Base-by-base conservation (phyloP, 2,113 vertebrate species). In the Sprattus sprattus region DNA sequence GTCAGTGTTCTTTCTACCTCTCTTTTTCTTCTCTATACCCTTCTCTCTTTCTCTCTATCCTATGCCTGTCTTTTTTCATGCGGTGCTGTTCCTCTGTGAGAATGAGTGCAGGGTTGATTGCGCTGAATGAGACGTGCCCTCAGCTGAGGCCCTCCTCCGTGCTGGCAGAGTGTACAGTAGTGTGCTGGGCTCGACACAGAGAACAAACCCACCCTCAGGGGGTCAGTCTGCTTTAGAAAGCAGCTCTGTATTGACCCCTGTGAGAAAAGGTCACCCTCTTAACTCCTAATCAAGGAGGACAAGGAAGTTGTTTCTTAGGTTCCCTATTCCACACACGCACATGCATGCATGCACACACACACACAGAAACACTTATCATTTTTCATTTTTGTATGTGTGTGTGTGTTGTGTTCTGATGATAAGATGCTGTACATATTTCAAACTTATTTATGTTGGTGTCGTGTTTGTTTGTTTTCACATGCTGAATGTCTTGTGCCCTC, bases 371-470 rank as follows among this genome's bases (percentile, higher is more conserved):
- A 93, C 93, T 94, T 92, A 92, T 89, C 91, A 89, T 94, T 90
- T 90, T 86, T 81, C 85, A 83, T 50, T 47, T 87, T 46, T 85
- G 64, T 28, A 3, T 71, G 64, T 78, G 71, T 86, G 32, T 82
- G 46, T 67, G 81, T 67, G 46, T 71, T 83, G 83, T 60, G 57
- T 71, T 85, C 28, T 54, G 49, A 57, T 87, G 94, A 95, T 95
- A 95, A 95, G 92, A 92, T 87, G 86, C 64, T 87, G 91, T 89
- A 92, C 93, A 94, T 94, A 93, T 95, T 95, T 95, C 89, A 87
- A 87, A 85, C 89, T 90, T 92, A 94, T 89, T 87, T 87, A 81
- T 80, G 90, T 93, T 93, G 92, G 92, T 94, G 71, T 78, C 28
- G 25, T 94, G 91, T 87, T 89, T 87, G 84, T 88, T 90, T 89